Percentiles rank a stretch among this genome's conserved stretches.
Conservation (phyloP, 2,113 vertebrate genomes). For the Mormyrus iriodes region DNA sequence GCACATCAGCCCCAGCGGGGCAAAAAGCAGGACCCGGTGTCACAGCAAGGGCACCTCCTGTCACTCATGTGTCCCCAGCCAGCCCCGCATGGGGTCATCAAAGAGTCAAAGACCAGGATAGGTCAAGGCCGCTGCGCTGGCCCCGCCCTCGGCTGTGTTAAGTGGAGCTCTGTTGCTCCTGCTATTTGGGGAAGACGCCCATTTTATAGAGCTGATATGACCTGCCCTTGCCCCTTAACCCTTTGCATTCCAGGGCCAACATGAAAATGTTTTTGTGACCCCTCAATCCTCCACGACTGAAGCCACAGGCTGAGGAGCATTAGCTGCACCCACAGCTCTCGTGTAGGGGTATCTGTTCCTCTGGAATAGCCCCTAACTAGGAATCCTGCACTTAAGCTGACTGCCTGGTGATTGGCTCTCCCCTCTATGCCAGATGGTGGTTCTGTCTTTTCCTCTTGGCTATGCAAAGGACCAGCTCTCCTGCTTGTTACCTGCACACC, state of each 20-base stretch:
- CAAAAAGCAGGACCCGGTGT: neutral
- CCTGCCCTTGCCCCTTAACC: neutral
- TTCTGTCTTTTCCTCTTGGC: constrained; percentile 34
- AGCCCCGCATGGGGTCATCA: neutral
- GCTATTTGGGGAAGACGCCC: neutral
- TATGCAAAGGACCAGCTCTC: constrained; percentile 44
- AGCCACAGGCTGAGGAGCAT: neutral
- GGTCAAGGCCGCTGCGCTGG: neutral
- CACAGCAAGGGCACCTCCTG: constrained; percentile 28
- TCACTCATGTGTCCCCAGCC: neutral
- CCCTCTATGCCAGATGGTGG: constrained; percentile 31
- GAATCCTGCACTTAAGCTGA: constrained; percentile 14
- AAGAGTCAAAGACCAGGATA: neutral
- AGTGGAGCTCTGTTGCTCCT: neutral
- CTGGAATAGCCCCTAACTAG: neutral
- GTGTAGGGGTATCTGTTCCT: neutral
- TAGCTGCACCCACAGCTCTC: neutral
- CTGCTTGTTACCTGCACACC: constrained; percentile 31
- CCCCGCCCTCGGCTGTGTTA: neutral
- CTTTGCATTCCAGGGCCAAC: neutral
- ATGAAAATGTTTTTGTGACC: neutral
- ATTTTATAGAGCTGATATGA: neutral
- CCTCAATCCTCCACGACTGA: neutral
- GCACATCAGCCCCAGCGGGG: neutral
- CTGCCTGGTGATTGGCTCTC: neutral